phyloP scores from a whole-genome alignment of 2,113 vertebrate genomes.

The Grus americana region DNA sequence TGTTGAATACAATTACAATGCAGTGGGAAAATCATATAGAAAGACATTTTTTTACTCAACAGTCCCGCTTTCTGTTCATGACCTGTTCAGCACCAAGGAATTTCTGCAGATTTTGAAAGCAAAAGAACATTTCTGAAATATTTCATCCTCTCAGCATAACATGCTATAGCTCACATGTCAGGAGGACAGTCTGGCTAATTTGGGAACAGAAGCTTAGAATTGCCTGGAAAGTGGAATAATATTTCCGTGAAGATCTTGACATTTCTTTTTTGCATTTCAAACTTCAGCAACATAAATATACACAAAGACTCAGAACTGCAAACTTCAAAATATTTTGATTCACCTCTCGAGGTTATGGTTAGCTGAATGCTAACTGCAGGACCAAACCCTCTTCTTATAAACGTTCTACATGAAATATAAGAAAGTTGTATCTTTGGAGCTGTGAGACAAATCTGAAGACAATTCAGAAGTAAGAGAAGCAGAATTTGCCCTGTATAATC shows the following conservation, averaged over 20 bases:
- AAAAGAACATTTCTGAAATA: background rate
- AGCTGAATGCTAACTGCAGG: background rate
- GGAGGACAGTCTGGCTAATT: background rate
- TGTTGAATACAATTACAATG: background rate
- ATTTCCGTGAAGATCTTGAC: background rate
- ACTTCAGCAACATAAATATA: background rate
- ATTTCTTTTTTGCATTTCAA: background rate
- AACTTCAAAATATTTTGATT: conserved; percentile 4
- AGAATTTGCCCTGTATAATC: background rate
- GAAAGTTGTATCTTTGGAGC: background rate
- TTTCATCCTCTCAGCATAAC: background rate
- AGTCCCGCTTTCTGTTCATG: background rate
- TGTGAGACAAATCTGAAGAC: background rate
- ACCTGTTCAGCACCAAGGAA: background rate
- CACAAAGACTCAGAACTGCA: background rate
- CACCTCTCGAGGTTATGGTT: background rate
- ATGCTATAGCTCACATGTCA: background rate
- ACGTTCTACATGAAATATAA: background rate
- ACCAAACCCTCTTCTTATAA: background rate
- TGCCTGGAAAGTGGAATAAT: background rate
- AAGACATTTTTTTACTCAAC: background rate
- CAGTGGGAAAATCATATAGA: background rate
- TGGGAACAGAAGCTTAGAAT: background rate
- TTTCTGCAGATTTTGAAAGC: background rate
- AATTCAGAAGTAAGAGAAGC: background rate